These are phyloP conservation scores for Myrmecobius fasciatus DNA, from an alignment of 2,113 vertebrate species.

Conservation along the genomic window DNA sequence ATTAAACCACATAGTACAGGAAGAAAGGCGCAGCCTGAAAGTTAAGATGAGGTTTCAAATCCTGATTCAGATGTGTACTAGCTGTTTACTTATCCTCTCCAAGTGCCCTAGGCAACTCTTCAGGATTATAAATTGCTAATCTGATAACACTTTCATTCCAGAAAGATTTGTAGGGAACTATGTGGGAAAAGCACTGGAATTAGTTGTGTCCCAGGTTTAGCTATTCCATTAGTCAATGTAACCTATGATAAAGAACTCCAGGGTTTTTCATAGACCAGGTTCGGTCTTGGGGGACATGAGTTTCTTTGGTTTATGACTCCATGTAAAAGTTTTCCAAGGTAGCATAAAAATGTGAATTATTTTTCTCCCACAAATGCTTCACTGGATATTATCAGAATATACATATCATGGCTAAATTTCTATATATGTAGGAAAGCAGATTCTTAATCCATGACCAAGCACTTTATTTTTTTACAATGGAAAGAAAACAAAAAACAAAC, in stretches of 20 bases:
- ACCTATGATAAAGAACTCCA: background rate
- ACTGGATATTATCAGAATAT: background rate
- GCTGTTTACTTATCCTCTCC: background rate
- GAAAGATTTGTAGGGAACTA: background rate
- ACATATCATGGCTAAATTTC: background rate
- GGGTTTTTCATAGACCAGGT: background rate
- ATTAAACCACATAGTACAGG: background rate
- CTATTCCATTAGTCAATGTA: conserved; percentile 4
- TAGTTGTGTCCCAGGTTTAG: conserved; percentile 2
- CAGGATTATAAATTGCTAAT: background rate
- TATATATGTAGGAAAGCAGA: background rate
- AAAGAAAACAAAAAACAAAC: background rate
- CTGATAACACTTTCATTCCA: too few species aligned
- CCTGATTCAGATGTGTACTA: background rate
- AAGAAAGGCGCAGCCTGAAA: background rate
- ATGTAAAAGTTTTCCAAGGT: background rate
- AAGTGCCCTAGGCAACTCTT: background rate
- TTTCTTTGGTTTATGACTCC: background rate
- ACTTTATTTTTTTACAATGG: background rate
- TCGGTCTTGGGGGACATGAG: background rate
- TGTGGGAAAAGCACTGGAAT: background rate
- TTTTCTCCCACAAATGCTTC: background rate
- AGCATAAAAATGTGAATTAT: background rate
- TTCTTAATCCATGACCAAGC: background rate
- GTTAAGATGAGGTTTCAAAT: background rate